Base-by-base conservation (phyloP, 2,113 vertebrate species). In the Tauraco erythrolophus region DNA sequence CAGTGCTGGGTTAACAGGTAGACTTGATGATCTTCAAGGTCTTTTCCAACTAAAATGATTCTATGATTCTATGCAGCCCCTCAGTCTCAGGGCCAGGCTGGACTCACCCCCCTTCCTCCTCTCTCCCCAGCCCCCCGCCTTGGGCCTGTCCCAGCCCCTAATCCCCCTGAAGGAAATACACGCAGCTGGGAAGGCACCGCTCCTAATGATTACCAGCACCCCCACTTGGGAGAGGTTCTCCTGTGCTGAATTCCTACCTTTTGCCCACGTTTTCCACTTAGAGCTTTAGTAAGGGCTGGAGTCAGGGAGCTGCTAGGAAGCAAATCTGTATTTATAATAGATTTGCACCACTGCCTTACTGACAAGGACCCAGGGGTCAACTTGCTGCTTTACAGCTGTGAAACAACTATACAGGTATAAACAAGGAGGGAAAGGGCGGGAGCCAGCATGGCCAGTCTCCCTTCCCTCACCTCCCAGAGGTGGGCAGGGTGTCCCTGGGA, bases 181-280 rank as follows among this genome's bases (percentile, higher is more conserved):
- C 21, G 1, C 46, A 24, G 17, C 11, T 8, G 8, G 2, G 6
- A 43, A 19, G 8, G 12, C 19, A 14, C 19, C 16, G 5, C 24
- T 30, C 24, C 21, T 7, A 1, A 10, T 5, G 15, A 18, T 35
- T n/a, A 11, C 18, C 3, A 0, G 3, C 53, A 41, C 6, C 35
- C 15, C 22, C 0, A 1, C 1, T 0, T 3, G 8, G 7, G 5
- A 12, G 13, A 10, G 8, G 8, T 2, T 37, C 19, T 48, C 35
- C 33, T 14, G 6, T 1, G 30, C 17, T 24, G 28, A 22, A 7
- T 16, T 39, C 28, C 15, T 3, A 2, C 17, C 8, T n/a, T 37
- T 30, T 19, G 11, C 2, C 13, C 21, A 4, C 0, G 3, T 14
- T 37, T 35, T 51, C 57, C 35, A 11, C 21, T 58, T 21, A 30